These are phyloP conservation scores for Drosophila mercatorum DNA, from an alignment of 2,888 invertebrate species.

Conservation along the genomic window DNA sequence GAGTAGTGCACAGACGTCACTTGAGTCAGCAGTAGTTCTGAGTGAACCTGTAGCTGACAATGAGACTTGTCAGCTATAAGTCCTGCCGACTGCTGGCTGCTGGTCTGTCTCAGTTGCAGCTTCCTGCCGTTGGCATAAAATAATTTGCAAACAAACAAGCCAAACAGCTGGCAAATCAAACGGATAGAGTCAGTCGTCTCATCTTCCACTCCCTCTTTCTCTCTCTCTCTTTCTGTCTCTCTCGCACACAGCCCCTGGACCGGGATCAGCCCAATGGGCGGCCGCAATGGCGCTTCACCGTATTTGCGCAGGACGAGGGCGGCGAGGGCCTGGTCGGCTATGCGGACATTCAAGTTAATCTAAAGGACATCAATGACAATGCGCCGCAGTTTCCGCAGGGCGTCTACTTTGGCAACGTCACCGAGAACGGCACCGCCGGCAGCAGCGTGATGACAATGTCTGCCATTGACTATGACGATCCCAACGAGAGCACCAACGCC, in stretches of 20 bases:
- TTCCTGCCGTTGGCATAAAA: conserved; percentile 61
- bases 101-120: conserved; percentile 38
- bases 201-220: background rate
- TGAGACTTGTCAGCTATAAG: conserved; percentile 37
- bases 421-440: conserved; percentile 98
- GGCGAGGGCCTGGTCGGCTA: conserved; percentile 98
- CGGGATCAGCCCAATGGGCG: conserved; percentile 98
- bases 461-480: conserved; percentile 98
- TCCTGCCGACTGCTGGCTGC: background rate
- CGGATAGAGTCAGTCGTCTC: conserved; percentile 16
- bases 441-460: conserved; percentile 99
- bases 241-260: conserved; percentile 91
- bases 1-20: background rate
- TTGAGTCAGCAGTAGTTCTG: conserved; percentile 7
- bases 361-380: conserved; percentile 99
- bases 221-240: background rate
- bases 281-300: conserved; percentile 97
- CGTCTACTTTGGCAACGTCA: conserved; percentile 96
- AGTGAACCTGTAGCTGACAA: conserved; percentile 52
- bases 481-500: conserved; percentile 97
- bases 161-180: conserved; percentile 66
- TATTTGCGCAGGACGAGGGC: conserved; percentile 97
- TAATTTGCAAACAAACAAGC: conserved; percentile 72
- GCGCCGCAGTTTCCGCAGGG: conserved; percentile 97
- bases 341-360: conserved; percentile 98